Evolutionary conservation across 2,888 invertebrate species (phyloP), one percentile per base, ranked within the genome.

Genomic region (Metalampra italica): DNA sequence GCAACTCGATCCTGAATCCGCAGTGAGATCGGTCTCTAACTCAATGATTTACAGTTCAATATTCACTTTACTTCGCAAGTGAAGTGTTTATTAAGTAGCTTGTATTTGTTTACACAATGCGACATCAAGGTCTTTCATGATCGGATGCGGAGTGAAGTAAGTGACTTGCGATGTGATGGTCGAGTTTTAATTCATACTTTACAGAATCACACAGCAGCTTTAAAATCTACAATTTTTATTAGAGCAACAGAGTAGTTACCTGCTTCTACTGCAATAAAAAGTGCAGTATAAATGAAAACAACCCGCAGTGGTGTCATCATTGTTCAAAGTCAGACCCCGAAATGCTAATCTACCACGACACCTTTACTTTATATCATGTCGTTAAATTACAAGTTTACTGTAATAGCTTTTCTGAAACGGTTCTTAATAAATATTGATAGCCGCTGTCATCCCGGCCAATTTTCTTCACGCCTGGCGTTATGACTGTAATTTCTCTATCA

Each of bases 331-430:
- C 62, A 51, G 57, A 64, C 64, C 54, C 59, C 56, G 69, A 12
- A 82, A 80, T 82, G 81, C 75, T 76, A 64, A 57, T 58, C 54
- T 53, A 59, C 57, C 62, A 57, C 58, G 62, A 58, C 62, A 57
- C 60, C 64, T 69, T 62, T 68, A 73, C 62, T 68, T 75, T 82
- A 80, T 83, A 83, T 81, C 64, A 71, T 58, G 58, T 64, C 64
- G 64, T 66, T 58, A 73, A 70, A 74, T 71, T 71, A 75, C 69
- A 67, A 74, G 72, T 72, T 73, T 69, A 60, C 55, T 64, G 68
- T 68, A 71, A 71, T 68, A 64, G 30, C 34, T 66, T 52, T 58
- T 55, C 53, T 47, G 61, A 68, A 82, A 80, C 81, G 79, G 78
- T 76, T 71, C 72, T 71, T 77, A 73, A 76, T 77, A 64, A 66